Conservation (phyloP, 1,140 invertebrate species). For the Nasonia longicornis region DNA sequence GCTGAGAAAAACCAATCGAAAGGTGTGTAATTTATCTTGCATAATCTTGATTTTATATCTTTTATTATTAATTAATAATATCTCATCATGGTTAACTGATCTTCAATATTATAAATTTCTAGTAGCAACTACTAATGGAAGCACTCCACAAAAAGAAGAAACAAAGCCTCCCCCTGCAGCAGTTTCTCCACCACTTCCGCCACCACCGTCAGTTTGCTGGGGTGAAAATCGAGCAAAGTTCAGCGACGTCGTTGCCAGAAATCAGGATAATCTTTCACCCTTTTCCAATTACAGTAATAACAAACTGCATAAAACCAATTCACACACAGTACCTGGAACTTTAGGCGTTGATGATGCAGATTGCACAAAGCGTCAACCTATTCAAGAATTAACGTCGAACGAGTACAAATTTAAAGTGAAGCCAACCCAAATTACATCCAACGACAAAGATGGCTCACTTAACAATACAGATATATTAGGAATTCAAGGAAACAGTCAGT, state of each 20-base stretch:
- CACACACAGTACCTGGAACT: constrained; percentile 31
- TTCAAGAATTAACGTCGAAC: constrained; percentile 50
- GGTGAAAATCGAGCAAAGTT: constrained; percentile 71
- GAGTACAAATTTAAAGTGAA: constrained; percentile 54
- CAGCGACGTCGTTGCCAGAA: constrained; percentile 72
- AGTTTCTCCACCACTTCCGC: constrained; percentile 46
- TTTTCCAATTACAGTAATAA: constrained; percentile 52
- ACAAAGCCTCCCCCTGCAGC: constrained; percentile 38
- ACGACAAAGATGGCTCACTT: constrained; percentile 47
- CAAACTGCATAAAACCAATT: constrained; percentile 46
- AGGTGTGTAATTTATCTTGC: constrained; percentile 47
- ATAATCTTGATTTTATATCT: neutral
- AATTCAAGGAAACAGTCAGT: constrained; percentile 51
- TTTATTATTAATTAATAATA: constrained; percentile 10
- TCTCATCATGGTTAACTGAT: constrained; percentile 29
- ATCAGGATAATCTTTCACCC: constrained; percentile 57
- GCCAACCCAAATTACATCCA: constrained; percentile 23
- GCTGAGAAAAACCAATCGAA: constrained; percentile 60
- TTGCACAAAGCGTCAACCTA: constrained; percentile 48
- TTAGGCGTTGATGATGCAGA: constrained; percentile 39
- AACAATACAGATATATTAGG: constrained; percentile 49
- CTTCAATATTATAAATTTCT: constrained; percentile 31
- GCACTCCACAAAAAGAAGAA: constrained; percentile 55
- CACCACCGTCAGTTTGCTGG: constrained; percentile 66
- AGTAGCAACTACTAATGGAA: constrained; percentile 51